These are phyloP conservation scores for Drosophila virilis DNA, from an alignment of 1,140 invertebrate species.

Conservation along the genomic window DNA sequence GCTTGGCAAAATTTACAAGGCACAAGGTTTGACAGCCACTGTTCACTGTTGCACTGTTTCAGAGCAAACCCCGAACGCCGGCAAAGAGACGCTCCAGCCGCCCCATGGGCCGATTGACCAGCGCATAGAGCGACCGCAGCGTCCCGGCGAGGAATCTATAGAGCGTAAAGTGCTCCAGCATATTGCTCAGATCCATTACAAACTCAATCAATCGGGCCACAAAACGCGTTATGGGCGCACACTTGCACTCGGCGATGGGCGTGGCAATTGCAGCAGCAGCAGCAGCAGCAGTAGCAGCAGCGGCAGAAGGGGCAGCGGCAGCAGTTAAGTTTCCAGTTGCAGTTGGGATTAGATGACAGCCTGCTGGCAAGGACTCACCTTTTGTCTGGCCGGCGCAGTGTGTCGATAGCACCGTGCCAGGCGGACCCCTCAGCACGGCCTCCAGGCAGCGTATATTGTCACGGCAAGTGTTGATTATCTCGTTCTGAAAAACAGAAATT, in stretches of 20 bases:
- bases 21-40: conserved; percentile 41
- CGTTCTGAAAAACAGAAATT: conserved; percentile 85
- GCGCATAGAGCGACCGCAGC: conserved; percentile 69
- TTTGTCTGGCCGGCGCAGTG: conserved; percentile 77
- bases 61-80: conserved; percentile 67
- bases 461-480: conserved; percentile 90
- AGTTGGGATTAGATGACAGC: conserved; percentile 29
- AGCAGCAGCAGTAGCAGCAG: conserved; percentile 7
- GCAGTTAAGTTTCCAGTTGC: not conserved
- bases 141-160: conserved; percentile 76
- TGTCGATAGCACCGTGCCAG: conserved; percentile 75
- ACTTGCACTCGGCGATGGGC: conserved; percentile 68
- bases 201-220: conserved; percentile 79
- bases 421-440: conserved; percentile 85
- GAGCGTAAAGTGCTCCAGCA: conserved; percentile 76
- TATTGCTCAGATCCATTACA: conserved; percentile 71
- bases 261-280: not conserved
- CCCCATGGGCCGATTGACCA: conserved; percentile 69
- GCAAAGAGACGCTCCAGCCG: conserved; percentile 65
- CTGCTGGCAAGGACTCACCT: conserved; percentile 76
- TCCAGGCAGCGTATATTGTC: conserved; percentile 90
- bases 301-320: not conserved
- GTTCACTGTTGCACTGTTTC: not conserved
- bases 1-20: conserved; percentile 47
- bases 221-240: conserved; percentile 82